These are phyloP conservation scores for Malurus elegans DNA, from an alignment of 2,113 vertebrate genomes.

Conservation along the genomic window DNA sequence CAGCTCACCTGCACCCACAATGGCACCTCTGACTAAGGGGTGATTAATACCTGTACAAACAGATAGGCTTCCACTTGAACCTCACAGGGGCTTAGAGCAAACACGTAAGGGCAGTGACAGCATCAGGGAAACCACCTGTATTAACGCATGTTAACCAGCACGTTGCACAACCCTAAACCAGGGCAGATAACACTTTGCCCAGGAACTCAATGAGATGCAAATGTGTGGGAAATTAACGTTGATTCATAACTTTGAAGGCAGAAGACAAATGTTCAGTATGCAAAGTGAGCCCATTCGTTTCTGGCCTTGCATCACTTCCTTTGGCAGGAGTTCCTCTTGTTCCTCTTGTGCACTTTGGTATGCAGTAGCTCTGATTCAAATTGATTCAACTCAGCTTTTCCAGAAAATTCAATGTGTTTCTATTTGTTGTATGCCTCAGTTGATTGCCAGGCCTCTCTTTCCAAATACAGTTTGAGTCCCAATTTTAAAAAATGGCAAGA, in stretches of 20 bases:
- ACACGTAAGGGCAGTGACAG: background rate
- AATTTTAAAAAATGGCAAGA: background rate
- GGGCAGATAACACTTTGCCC: background rate
- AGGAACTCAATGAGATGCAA: background rate
- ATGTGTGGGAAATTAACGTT: background rate
- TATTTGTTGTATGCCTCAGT: background rate
- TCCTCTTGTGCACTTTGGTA: background rate
- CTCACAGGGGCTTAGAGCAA: background rate
- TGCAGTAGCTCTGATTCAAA: background rate
- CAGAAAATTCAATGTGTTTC: background rate
- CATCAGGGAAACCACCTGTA: background rate
- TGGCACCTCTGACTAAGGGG: background rate
- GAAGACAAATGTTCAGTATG: background rate
- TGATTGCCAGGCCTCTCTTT: background rate
- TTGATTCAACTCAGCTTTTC: background rate
- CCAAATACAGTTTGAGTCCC: background rate
- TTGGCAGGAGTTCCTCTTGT: background rate
- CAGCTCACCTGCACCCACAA: background rate
- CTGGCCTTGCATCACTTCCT: background rate
- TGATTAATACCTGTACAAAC: background rate
- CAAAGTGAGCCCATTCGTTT: background rate
- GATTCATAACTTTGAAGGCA: background rate
- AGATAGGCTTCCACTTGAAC: background rate
- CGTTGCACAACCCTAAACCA: background rate
- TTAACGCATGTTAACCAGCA: background rate